Conservation (phyloP, 1,140 invertebrate genomes). For the Drosophila bipectinata region DNA sequence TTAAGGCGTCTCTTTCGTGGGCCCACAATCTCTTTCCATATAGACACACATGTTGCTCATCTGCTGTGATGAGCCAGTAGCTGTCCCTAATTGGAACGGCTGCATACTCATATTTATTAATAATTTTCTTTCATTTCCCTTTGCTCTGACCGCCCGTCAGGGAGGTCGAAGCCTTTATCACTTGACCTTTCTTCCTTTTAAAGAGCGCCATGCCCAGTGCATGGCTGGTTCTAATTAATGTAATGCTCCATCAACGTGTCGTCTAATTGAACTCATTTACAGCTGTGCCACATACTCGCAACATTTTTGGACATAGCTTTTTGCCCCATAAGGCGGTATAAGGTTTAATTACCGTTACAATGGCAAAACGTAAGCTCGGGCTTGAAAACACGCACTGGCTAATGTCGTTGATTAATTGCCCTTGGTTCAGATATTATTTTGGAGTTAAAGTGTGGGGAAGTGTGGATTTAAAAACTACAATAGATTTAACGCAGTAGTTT, state of each 20-base stretch:
- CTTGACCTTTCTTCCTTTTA: constrained; percentile 41
- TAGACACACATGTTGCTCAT: constrained; percentile 67
- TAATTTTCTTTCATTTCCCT: constrained; percentile 54
- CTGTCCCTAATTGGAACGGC: constrained; percentile 61
- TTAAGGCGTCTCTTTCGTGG: not conserved
- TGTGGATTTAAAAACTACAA: constrained; percentile 27
- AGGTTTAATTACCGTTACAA: constrained; percentile 66
- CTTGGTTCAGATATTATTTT: constrained; percentile 17
- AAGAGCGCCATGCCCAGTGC: constrained; percentile 40
- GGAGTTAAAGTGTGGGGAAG: constrained; percentile 12
- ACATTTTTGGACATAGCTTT: constrained; percentile 16
- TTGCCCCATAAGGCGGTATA: constrained; percentile 34
- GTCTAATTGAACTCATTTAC: constrained; percentile 52
- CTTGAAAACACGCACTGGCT: constrained; percentile 28
- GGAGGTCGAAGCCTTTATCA: constrained; percentile 56
- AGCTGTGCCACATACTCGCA: constrained; percentile 14
- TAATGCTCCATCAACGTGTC: constrained; percentile 48
- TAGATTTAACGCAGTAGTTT: too few relatives aligned
- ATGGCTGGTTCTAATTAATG: constrained; percentile 67
- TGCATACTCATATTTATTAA: constrained; percentile 61
- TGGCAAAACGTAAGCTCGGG: constrained; percentile 16
- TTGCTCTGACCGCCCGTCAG: constrained; percentile 17
- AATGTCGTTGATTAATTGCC: constrained; percentile 66
- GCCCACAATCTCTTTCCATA: constrained; percentile 1
- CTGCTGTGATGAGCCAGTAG: constrained; percentile 42